Evolutionary conservation across 2,113 vertebrate genomes (phyloP).

Genomic region (Scatophagus argus): DNA sequence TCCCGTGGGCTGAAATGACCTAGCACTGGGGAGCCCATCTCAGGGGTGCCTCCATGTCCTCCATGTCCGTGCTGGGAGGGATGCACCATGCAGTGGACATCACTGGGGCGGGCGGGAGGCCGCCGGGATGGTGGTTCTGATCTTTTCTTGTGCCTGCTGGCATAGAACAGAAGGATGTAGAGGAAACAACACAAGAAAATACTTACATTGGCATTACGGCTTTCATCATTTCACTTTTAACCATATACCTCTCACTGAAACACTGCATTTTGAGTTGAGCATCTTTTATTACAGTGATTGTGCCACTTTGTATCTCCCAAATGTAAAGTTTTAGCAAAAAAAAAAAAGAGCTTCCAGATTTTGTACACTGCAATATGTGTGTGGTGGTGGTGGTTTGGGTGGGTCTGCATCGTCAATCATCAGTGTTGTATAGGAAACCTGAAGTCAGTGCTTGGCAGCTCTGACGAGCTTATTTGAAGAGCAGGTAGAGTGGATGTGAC

Average conservation of each 20-base stretch:
- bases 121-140: slow-evolving; percentile 90
- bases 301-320: not conserved
- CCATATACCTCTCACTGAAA: not conserved
- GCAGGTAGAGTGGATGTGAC: slow-evolving; percentile 34
- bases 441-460: slow-evolving; percentile 1
- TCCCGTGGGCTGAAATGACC: slow-evolving; percentile 91
- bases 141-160: slow-evolving; percentile 91
- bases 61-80: slow-evolving; percentile 84
- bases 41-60: slow-evolving; percentile 84
- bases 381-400: no score
- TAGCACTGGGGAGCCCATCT: slow-evolving; percentile 89
- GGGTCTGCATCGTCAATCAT: not conserved
- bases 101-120: slow-evolving; percentile 90
- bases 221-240: not conserved
- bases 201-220: not conserved
- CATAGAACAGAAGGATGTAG: not conserved
- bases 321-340: not conserved
- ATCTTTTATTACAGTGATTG: not conserved
- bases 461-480: slow-evolving; percentile 17
- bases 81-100: slow-evolving; percentile 91
- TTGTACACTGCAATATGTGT: not conserved
- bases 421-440: slow-evolving; percentile 8
- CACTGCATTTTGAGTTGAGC: not conserved
- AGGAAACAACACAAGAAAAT: not conserved
- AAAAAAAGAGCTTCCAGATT: not conserved